Base-by-base conservation (phyloP, 2,888 invertebrate genomes). In the Erebia aethiops region DNA sequence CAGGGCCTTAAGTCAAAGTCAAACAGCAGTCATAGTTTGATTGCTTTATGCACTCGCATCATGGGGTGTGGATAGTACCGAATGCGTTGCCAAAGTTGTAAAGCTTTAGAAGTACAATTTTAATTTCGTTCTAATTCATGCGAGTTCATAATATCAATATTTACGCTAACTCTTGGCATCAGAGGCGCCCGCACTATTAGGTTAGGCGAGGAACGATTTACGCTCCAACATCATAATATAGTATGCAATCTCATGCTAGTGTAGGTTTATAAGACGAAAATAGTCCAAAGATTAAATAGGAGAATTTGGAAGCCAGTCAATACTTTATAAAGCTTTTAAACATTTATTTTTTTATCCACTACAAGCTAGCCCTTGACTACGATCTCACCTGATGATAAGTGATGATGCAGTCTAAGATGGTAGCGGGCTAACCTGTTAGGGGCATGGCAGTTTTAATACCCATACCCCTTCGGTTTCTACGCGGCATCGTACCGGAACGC, bases 161-260 rank as follows among this genome's bases (percentile, higher is more conserved):
- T 90, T 89, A 87, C 84, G 78, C 74, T 80, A 82, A 84, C 77
- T 85, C 84, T 87, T 87, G 86, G 87, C 90, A 87, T 82, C 78
- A 74, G 77, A 13, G 35, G 35, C 81, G 79, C 77, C 77, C 66
- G 68, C 79, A 79, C 83, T 86, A 84, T 88, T 87, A 85, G 84
- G 83, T 84, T 84, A 80, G 82, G 81, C 82, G 89, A 78, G 79
- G 84, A 88, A 77, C 82, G 86, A 87, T 90, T 90, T 87, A 89
- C 83, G 83, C 82, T 79, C 64, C 79, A 74, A 74, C 83, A 78
- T 87, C 85, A 84, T 85, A 87, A 84, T 85, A 87, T 89, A 88
- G 87, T 84, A 80, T 77, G 77, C 83, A 82, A 85, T 84, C 80
- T 79, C 79, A 79, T 80, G 74, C 71, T 71, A 77, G 82, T 86